Conservation (phyloP, 2,888 invertebrate species). For the Synanthedon myopaeformis region DNA sequence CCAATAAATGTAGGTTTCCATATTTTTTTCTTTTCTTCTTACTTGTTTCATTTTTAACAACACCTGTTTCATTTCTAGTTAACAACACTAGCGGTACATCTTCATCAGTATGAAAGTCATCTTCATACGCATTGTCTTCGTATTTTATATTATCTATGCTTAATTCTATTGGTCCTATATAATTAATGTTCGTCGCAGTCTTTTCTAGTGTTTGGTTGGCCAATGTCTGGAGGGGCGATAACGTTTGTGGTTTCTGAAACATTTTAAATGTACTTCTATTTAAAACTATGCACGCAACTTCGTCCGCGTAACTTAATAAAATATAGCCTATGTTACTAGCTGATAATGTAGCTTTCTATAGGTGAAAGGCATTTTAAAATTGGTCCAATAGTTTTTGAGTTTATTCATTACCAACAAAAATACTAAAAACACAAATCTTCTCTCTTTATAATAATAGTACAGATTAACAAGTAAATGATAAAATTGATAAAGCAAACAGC, state of each 20-base stretch:
- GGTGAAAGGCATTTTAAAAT: no score
- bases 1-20: slow-evolving; percentile 1
- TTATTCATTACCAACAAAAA: no score
- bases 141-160: background rate
- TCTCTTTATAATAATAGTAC: no score
- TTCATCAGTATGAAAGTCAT: slow-evolving; percentile 11
- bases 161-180: background rate
- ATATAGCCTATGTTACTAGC: no score
- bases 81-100: slow-evolving; percentile 15
- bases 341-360: no score
- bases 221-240: background rate
- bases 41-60: background rate
- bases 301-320: no score
- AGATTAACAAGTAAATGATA: no score
- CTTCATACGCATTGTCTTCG: slow-evolving; percentile 4
- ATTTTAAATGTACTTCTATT: background rate
- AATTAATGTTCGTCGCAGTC: background rate
- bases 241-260: background rate
- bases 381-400: no score
- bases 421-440: no score
- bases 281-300: background rate
- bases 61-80: slow-evolving; percentile 5
- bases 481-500: no score
- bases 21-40: slow-evolving; percentile 3
- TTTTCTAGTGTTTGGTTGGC: background rate